phyloP scores from a whole-genome alignment of 2,113 vertebrate species.

The Oreotragus oreotragus region DNA sequence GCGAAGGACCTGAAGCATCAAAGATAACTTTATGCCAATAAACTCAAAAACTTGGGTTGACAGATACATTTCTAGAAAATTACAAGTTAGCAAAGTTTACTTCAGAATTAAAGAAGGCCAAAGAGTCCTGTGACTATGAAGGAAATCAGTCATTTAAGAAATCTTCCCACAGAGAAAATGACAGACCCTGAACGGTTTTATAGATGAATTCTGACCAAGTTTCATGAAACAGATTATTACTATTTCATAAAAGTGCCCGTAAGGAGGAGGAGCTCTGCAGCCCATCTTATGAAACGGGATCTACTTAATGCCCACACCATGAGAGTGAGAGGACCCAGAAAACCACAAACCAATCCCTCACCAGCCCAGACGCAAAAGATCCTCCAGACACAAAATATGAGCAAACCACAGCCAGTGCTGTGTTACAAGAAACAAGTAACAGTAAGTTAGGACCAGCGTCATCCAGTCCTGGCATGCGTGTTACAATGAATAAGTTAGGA shows the following conservation, averaged over 20 bases:
- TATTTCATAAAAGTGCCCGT: not conserved
- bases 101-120: not conserved
- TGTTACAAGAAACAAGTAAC: not conserved
- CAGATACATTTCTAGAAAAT: constrained; percentile 44
- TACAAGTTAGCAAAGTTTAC: constrained; percentile 37
- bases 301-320: not conserved
- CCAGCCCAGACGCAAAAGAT: not conserved
- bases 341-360: not conserved
- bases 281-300: not conserved
- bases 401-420: not conserved
- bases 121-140: not conserved
- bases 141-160: not conserved
- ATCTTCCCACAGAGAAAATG: constrained; percentile 53
- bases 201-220: constrained; percentile 17
- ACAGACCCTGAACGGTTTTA: not conserved
- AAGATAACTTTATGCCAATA: constrained; percentile 50
- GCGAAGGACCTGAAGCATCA: not conserved
- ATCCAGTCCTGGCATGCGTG: not conserved
- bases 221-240: constrained; percentile 23
- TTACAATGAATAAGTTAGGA: not conserved
- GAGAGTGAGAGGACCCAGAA: not conserved
- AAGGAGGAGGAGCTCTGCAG: not conserved
- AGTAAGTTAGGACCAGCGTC: not conserved
- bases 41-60: constrained; percentile 29
- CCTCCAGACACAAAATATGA: not conserved